A percentile compares a stretch with the other conserved stretches of the same genome.
phyloP scores from a whole-genome alignment of 2,113 vertebrate genomes.

The Uria aalge region DNA sequence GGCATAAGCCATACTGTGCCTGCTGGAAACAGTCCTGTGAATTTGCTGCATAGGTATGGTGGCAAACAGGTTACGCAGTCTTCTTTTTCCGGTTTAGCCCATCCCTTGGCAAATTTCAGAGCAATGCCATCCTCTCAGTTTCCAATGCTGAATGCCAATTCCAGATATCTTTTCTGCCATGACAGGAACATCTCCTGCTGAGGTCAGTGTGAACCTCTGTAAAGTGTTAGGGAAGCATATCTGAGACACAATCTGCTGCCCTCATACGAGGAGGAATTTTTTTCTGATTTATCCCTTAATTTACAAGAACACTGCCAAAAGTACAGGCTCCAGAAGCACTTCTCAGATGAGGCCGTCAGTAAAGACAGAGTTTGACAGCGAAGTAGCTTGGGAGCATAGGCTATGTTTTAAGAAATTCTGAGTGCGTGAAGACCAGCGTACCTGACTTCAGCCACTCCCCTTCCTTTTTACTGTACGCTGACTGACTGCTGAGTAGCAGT shows the following conservation, averaged over 20 bases:
- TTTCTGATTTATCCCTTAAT: not conserved
- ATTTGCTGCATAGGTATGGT: not conserved
- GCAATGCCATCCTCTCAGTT: not conserved
- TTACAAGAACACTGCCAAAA: not conserved
- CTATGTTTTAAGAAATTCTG: not conserved
- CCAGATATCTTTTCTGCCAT: not conserved
- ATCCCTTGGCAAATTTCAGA: not conserved
- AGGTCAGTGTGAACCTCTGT: not conserved
- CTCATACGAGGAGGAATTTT: not conserved
- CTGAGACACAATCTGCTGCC: not conserved
- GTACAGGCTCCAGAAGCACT: not conserved
- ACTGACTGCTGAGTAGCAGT: not conserved
- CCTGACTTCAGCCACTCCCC: not conserved
- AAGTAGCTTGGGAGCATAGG: not conserved
- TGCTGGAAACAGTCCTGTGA: not conserved
- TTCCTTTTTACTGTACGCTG: not conserved
- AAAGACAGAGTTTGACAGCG: not conserved
- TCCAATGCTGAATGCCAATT: not conserved
- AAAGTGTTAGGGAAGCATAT: not conserved
- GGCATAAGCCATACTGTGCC: slow-evolving; percentile 30
- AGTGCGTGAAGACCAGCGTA: not conserved
- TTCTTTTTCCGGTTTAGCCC: not conserved
- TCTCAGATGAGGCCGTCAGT: not conserved
- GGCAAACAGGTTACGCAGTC: not conserved
- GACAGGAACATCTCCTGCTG: not conserved